These are phyloP conservation scores for Chymomyza amoena DNA, from an alignment of 2,888 invertebrate species.

Conservation along the genomic window DNA sequence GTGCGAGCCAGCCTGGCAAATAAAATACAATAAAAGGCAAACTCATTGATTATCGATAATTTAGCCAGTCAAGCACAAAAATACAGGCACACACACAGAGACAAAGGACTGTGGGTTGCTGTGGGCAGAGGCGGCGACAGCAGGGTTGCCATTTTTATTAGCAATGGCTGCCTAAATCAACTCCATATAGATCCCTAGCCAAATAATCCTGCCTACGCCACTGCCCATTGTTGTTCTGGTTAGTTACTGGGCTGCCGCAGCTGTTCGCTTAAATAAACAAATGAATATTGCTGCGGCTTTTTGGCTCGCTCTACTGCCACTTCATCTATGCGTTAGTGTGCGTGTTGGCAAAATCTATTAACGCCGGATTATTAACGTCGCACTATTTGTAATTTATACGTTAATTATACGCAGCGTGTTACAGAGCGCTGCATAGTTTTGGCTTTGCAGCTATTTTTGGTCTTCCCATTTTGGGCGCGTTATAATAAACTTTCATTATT, in stretches of 20 bases:
- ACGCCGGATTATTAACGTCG: conserved; percentile 72
- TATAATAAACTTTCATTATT: conserved; percentile 58
- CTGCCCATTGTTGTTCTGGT: conserved; percentile 9
- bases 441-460: conserved; percentile 4
- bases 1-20: conserved; percentile 6
- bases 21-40: conserved; percentile 55
- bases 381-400: conserved; percentile 70
- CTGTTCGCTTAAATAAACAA: conserved; percentile 42
- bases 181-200: too few relatives aligned
- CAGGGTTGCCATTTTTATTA: too few relatives aligned
- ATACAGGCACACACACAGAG: background rate
- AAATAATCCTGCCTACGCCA: too few relatives aligned
- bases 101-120: conserved; percentile 11
- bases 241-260: conserved; percentile 6
- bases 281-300: conserved; percentile 45
- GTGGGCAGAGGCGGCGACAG: background rate
- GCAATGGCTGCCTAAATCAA: too few relatives aligned
- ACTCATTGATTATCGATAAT: conserved; percentile 70
- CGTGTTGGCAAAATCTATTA: conserved; percentile 58
- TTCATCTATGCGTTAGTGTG: background rate
- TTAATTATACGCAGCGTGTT: conserved; percentile 57
- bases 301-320: background rate
- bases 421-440: background rate
- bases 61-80: conserved; percentile 42
- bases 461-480: background rate